These are phyloP conservation scores for Acanthisitta chloris DNA, from an alignment of 2,113 vertebrate genomes.

Conservation along the genomic window DNA sequence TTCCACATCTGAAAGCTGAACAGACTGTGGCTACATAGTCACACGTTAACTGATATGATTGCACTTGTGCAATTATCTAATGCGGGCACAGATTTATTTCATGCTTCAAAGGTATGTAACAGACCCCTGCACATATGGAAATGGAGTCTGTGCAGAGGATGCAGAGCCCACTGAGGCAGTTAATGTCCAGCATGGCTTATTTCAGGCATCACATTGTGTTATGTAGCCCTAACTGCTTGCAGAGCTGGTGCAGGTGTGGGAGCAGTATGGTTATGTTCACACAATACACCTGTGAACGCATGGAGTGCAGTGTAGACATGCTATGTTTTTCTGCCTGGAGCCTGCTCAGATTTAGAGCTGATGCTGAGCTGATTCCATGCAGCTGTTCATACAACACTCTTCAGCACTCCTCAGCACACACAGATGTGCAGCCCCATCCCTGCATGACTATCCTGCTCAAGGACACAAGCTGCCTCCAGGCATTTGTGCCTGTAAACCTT, in stretches of 20 bases:
- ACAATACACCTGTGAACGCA: accelerated
- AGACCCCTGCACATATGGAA: neutral
- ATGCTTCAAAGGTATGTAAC: neutral
- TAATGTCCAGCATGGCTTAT: neutral
- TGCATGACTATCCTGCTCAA: neutral
- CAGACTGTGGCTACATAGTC: neutral
- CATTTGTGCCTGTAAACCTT: neutral
- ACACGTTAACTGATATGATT: accelerated
- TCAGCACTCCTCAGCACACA: neutral
- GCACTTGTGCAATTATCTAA: neutral
- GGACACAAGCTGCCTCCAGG: neutral
- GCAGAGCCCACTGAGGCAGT: neutral
- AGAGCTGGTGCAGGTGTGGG: neutral
- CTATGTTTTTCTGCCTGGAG: neutral
- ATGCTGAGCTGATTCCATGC: neutral
- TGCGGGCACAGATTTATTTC: neutral
- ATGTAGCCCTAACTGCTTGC: neutral
- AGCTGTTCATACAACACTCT: neutral
- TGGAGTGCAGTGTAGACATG: accelerated
- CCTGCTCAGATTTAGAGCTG: neutral
- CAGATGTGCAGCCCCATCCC: neutral
- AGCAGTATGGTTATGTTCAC: accelerated
- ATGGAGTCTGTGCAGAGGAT: neutral
- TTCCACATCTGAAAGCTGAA: neutral
- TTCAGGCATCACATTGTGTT: neutral